A percentile compares a stretch with the other conserved stretches of the same genome.
These are phyloP conservation scores for Coregonus clupeaformis DNA, from an alignment of 2,113 vertebrate genomes.

Conservation along the genomic window DNA sequence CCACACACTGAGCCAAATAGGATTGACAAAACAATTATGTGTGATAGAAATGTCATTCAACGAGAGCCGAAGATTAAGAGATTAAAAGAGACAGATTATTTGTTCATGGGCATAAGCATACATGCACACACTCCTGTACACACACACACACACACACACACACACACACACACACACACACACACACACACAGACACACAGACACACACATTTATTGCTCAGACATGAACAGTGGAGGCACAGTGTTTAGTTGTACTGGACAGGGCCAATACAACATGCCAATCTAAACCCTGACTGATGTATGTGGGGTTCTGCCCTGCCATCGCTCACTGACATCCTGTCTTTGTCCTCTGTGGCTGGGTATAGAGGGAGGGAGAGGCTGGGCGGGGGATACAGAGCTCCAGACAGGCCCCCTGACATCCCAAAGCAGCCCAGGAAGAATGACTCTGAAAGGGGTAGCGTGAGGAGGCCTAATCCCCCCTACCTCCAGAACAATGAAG, in stretches of 20 bases:
- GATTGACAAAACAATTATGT: neutral
- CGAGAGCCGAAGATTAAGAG: too few species aligned
- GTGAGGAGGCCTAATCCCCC: constrained; percentile 36
- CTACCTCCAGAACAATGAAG: neutral
- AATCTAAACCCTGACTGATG: constrained; percentile 31
- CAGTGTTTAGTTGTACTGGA: constrained; percentile 6
- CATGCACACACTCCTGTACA: constrained; percentile 1
- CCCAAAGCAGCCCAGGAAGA: neutral
- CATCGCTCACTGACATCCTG: constrained; percentile 37
- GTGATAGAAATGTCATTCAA: too few species aligned
- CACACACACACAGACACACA: constrained; percentile 11
- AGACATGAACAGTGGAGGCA: neutral
- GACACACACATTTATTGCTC: neutral
- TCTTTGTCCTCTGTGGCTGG: neutral
- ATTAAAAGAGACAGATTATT: neutral
- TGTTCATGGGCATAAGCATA: neutral
- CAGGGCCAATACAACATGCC: neutral
- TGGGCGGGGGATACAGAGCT: constrained; percentile 8
- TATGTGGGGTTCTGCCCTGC: constrained; percentile 22
- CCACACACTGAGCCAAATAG: neutral
- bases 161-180: neutral
- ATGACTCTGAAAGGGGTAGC: constrained; percentile 18
- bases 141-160: neutral
- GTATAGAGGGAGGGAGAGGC: neutral
- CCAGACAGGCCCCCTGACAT: neutral